These are phyloP conservation scores for Drosophila repleta DNA, from an alignment of 1,140 invertebrate genomes.

Conservation along the genomic window DNA sequence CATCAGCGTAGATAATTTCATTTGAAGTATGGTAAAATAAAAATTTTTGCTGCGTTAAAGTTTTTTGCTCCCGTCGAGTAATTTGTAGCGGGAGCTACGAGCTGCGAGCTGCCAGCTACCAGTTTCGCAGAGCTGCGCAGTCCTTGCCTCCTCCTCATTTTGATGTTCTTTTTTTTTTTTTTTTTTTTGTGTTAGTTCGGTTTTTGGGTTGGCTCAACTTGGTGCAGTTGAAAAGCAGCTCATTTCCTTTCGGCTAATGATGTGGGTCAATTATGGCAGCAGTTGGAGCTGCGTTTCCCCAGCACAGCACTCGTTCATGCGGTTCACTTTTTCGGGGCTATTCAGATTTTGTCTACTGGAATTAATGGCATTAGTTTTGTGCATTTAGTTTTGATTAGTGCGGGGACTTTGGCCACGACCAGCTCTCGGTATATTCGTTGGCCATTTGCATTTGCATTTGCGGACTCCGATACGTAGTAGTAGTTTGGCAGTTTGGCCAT, in stretches of 20 bases:
- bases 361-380: constrained; percentile 82
- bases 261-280: constrained; percentile 80
- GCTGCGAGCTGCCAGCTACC: constrained; percentile 19
- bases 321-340: constrained; percentile 42
- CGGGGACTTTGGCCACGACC: constrained; percentile 33
- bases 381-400: constrained; percentile 80
- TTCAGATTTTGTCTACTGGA: constrained; percentile 80
- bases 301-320: constrained; percentile 27
- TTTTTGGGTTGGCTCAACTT: constrained; percentile 47
- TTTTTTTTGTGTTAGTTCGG: constrained; percentile 14
- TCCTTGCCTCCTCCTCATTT: background rate
- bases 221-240: constrained; percentile 62
- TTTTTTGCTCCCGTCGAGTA: constrained; percentile 65
- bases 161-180: background rate
- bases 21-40: constrained; percentile 79
- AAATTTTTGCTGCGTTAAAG: constrained; percentile 69
- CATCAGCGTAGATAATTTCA: constrained; percentile 75
- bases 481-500: constrained; percentile 33
- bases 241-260: constrained; percentile 81
- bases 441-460: constrained; percentile 59
- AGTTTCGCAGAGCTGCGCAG: constrained; percentile 2
- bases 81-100: constrained; percentile 60
- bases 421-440: constrained; percentile 18
- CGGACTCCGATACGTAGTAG: constrained; percentile 5
- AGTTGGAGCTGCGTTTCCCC: constrained; percentile 37